A percentile compares a stretch with the other conserved stretches of the same genome.
phyloP scores from a whole-genome alignment of 2,113 vertebrate genomes.

The Alethe castanea region DNA sequence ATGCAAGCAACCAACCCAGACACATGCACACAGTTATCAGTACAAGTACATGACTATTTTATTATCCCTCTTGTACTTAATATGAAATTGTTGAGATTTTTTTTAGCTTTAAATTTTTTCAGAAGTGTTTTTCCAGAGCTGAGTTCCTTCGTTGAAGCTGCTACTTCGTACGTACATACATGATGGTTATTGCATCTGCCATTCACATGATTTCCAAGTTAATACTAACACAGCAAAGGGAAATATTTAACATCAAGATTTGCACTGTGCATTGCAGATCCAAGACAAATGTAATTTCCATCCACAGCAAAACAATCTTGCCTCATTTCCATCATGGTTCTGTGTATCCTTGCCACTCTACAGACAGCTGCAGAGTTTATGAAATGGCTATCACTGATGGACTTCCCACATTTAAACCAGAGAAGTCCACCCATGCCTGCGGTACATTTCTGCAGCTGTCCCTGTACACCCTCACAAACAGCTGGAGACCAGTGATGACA shows the following conservation, averaged over 20 bases:
- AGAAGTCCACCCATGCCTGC: not conserved
- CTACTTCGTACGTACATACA: not conserved
- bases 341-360: not conserved
- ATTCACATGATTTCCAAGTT: not conserved
- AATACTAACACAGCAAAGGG: not conserved
- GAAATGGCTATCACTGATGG: not conserved
- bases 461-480: not conserved
- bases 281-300: not conserved
- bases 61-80: not conserved
- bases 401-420: not conserved
- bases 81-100: not conserved
- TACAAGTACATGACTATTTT: not conserved
- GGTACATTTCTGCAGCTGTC: not conserved
- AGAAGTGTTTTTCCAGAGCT: not conserved
- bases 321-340: not conserved
- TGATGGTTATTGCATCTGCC: not conserved
- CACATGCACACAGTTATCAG: not conserved
- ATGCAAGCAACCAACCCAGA: not conserved
- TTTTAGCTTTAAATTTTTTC: not conserved
- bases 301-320: not conserved
- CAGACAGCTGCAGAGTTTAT: not conserved
- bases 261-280: not conserved
- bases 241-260: constrained; percentile 12
- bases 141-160: not conserved
- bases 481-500: not conserved